These are phyloP conservation scores for Xiphias gladius DNA, from an alignment of 2,113 vertebrate genomes.

Conservation along the genomic window DNA sequence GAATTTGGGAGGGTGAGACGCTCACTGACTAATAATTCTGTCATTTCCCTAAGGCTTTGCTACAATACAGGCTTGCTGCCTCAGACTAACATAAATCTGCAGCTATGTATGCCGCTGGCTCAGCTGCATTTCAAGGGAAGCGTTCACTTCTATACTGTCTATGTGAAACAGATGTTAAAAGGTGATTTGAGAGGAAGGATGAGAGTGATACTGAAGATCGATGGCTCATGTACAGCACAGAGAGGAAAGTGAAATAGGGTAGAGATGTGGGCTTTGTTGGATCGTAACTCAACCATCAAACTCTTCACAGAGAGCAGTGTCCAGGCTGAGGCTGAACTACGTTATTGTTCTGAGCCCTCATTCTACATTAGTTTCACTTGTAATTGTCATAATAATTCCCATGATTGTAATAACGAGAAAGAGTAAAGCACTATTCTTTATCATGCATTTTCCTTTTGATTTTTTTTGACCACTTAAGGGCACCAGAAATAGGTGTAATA, in stretches of 20 bases:
- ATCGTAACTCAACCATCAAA: neutral
- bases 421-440: neutral
- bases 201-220: slow-evolving; percentile 7
- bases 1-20: slow-evolving; percentile 16
- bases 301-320: neutral
- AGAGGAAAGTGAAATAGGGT: slow-evolving; percentile 6
- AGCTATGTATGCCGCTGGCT: neutral
- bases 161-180: slow-evolving; percentile 27
- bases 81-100: slow-evolving; percentile 15
- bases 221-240: slow-evolving; percentile 1
- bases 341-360: neutral
- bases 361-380: neutral
- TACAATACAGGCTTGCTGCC: neutral
- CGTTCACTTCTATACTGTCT: neutral
- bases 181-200: slow-evolving; percentile 30
- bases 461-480: too few species aligned
- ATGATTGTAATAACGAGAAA: neutral
- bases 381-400: neutral
- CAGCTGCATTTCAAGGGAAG: slow-evolving; percentile 11
- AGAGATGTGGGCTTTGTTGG: slow-evolving; percentile 7
- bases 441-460: neutral
- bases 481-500: too few species aligned
- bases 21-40: slow-evolving; percentile 49
- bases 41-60: slow-evolving; percentile 12
- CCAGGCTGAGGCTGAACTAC: neutral